Evolutionary conservation across 2,888 invertebrate genomes (phyloP).

Genomic region (Limnephilus lunatus): DNA sequence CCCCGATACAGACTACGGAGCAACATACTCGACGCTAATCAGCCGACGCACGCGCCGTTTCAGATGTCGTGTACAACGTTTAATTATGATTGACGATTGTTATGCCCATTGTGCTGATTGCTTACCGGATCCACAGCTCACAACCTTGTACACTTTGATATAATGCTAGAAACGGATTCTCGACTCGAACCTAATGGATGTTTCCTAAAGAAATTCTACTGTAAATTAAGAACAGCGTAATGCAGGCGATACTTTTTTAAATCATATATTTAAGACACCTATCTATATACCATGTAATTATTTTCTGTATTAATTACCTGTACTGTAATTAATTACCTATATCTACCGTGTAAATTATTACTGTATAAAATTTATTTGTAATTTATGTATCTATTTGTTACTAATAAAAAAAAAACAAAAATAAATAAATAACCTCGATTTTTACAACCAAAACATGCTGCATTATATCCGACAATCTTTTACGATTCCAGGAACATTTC

Average conservation of each 20-base stretch:
- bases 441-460: background rate
- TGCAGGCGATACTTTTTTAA: background rate
- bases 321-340: no score
- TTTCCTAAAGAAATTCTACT: background rate
- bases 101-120: slow-evolving; percentile 12
- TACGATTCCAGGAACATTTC: background rate
- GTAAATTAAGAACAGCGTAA: background rate
- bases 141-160: background rate
- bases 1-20: background rate
- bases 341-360: no score
- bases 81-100: slow-evolving; percentile 32
- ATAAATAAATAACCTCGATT: background rate
- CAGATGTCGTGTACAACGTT: slow-evolving; percentile 27
- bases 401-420: no score
- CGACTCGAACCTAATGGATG: background rate
- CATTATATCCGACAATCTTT: background rate
- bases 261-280: no score
- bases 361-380: no score
- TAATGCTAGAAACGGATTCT: background rate
- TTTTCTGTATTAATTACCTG: no score
- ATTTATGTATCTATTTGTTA: no score
- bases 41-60: slow-evolving; percentile 25
- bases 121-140: background rate
- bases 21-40: background rate
- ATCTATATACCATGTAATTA: no score